Evolutionary conservation across 2,888 invertebrate genomes (phyloP).

Genomic region (Callyntrura guangdongensis): DNA sequence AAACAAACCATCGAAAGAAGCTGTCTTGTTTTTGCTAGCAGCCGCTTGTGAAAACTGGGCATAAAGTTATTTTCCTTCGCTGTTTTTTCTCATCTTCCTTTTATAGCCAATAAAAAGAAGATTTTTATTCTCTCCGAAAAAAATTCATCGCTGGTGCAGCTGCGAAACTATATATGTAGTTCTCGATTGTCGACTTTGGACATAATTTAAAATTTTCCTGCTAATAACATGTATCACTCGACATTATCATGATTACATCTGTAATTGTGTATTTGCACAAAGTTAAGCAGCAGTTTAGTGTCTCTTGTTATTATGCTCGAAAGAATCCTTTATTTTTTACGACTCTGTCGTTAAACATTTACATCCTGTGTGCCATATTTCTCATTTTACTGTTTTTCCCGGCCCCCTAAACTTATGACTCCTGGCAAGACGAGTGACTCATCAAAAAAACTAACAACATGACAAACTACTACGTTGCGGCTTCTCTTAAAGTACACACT

Average conservation of each 20-base stretch:
- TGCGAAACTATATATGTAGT: neutral
- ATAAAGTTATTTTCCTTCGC: neutral
- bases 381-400: conserved; percentile 17
- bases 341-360: neutral
- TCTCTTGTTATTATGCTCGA: neutral
- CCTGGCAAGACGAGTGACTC: conserved; percentile 19
- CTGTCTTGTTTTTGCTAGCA: neutral
- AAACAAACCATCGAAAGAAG: neutral
- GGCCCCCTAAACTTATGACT: neutral
- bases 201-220: neutral
- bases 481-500: conserved; percentile 4
- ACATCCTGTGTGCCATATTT: conserved; percentile 23
- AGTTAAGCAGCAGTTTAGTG: neutral
- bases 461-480: neutral
- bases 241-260: no score
- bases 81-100: conserved; percentile 27
- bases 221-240: no score
- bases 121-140: neutral
- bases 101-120: conserved; percentile 47
- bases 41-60: neutral
- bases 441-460: conserved; percentile 43
- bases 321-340: neutral
- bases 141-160: neutral
- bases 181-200: neutral
- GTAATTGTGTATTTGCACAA: neutral